A percentile compares a stretch with the other conserved stretches of the same genome.
Evolutionary conservation across 2,888 invertebrate genomes (phyloP).

Genomic region (Automeris io): DNA sequence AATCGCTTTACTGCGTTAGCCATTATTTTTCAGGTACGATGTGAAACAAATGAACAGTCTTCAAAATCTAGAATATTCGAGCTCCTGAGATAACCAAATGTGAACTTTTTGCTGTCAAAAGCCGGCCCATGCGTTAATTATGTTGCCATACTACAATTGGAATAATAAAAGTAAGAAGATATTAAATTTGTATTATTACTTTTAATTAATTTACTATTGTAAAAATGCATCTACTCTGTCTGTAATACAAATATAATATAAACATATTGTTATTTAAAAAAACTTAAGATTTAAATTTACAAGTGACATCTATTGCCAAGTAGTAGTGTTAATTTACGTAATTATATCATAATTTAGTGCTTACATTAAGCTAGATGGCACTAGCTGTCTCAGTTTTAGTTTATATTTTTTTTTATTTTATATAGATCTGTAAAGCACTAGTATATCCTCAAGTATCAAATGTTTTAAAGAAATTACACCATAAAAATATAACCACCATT

Average conservation of each 20-base stretch:
- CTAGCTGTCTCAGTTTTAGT: too few species aligned
- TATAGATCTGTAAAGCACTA: too few species aligned
- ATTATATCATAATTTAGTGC: too few species aligned
- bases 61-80: constrained; percentile 60
- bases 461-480: too few species aligned
- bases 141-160: constrained; percentile 52
- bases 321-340: too few species aligned
- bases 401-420: too few species aligned
- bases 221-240: too few species aligned
- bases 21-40: constrained; percentile 39
- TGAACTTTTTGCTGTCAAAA: constrained; percentile 18
- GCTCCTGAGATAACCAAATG: constrained; percentile 22
- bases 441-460: too few species aligned
- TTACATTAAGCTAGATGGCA: too few species aligned
- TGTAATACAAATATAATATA: too few species aligned
- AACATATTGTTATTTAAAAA: background rate
- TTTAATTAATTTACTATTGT: background rate
- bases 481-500: too few species aligned
- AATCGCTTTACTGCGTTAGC: constrained; percentile 47
- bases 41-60: constrained; percentile 14
- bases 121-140: constrained; percentile 44
- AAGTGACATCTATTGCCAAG: constrained; percentile 29
- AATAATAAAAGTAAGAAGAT: too few species aligned
- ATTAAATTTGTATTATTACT: background rate
- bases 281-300: background rate